A percentile compares a stretch with the other conserved stretches of the same genome.
These are phyloP conservation scores for Heliconius ismenius DNA, from an alignment of 2,888 invertebrate genomes.

Conservation along the genomic window DNA sequence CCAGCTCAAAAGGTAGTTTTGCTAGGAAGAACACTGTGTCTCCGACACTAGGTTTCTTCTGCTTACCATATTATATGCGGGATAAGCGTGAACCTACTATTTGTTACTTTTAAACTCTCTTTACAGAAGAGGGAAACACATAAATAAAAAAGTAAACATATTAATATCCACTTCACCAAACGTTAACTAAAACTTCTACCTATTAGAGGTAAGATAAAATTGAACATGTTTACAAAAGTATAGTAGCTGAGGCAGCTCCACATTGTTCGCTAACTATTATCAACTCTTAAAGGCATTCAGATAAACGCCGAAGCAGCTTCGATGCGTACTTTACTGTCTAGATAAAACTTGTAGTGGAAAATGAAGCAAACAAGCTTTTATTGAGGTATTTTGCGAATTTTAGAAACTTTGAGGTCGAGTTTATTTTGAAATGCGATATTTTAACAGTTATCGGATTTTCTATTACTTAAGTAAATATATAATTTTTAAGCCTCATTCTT, in stretches of 20 bases:
- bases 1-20: no score
- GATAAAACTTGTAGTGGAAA: slow-evolving; percentile 31
- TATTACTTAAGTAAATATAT: neutral
- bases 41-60: no score
- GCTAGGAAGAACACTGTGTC: no score
- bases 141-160: no score
- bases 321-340: slow-evolving; percentile 32
- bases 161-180: no score
- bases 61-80: no score
- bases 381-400: slow-evolving; percentile 2
- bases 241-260: slow-evolving; percentile 21
- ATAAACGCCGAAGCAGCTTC: slow-evolving; percentile 33
- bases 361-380: slow-evolving; percentile 27
- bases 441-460: neutral
- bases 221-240: slow-evolving; percentile 29
- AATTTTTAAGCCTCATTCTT: neutral
- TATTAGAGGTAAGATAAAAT: slow-evolving; percentile 5
- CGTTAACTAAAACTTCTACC: neutral
- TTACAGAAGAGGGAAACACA: no score
- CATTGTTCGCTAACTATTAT: slow-evolving; percentile 41
- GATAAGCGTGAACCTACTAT: no score
- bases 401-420: neutral
- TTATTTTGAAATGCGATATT: neutral
- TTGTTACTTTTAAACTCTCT: no score
- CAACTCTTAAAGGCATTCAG: slow-evolving; percentile 41